phyloP scores from a whole-genome alignment of 1,140 invertebrate genomes.

The Octopus sinensis region DNA sequence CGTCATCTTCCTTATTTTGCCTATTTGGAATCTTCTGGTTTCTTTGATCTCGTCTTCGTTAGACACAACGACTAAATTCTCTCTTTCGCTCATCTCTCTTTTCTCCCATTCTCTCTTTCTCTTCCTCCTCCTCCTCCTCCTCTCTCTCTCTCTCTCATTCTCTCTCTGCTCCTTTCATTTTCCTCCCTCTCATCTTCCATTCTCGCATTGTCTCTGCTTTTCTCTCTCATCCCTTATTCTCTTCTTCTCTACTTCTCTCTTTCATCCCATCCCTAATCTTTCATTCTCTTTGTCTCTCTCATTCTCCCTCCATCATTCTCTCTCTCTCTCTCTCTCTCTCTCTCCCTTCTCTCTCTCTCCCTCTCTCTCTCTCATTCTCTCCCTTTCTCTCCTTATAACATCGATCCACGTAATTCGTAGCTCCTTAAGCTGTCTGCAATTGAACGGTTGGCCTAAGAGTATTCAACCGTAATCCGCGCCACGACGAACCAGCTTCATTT shows the following conservation, averaged over 20 bases:
- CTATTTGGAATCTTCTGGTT: too few species aligned
- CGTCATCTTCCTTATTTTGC: too few species aligned
- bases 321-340: not conserved
- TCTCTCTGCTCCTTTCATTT: conserved; percentile 10
- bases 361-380: not conserved
- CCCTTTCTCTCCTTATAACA: too few species aligned
- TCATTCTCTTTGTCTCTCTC: conserved; percentile 1
- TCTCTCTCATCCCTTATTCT: conserved; percentile 2
- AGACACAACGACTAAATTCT: too few species aligned
- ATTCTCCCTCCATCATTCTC: not conserved
- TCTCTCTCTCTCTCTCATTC: conserved; percentile 16
- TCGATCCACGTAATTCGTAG: too few species aligned
- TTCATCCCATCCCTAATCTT: not conserved
- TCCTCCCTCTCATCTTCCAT: not conserved
- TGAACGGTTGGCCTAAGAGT: too few species aligned
- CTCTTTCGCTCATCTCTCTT: not conserved
- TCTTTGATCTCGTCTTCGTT: too few species aligned
- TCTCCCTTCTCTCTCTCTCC: not conserved
- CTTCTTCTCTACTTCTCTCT: not conserved
- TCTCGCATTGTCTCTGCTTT: not conserved
- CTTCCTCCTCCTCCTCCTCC: not conserved
- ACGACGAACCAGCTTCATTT: too few species aligned
- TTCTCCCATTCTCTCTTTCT: conserved; percentile 14
- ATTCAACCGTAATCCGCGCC: too few species aligned
- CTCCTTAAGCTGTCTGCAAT: too few species aligned